phyloP scores from a whole-genome alignment of 2,113 vertebrate genomes.

The Bubo bubo region DNA sequence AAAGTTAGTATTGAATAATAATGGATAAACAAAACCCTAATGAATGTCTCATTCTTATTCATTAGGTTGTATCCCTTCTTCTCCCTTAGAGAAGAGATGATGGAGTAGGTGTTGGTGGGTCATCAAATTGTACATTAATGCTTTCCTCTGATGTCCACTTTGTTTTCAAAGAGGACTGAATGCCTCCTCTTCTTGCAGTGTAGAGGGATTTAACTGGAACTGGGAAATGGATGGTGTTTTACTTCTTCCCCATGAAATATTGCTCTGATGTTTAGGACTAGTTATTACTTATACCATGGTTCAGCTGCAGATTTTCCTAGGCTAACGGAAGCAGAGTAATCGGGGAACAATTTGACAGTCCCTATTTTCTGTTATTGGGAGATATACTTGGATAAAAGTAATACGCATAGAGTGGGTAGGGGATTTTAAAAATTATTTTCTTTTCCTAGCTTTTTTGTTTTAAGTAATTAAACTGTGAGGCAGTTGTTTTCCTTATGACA shows the following conservation, averaged over 20 bases:
- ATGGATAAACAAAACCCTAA: constrained; percentile 53
- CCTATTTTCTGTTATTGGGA: not conserved
- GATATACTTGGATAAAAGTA: not conserved
- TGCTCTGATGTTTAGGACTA: not conserved
- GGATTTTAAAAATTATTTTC: not conserved
- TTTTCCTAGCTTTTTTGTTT: not conserved
- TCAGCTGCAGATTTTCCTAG: not conserved
- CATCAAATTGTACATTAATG: not conserved
- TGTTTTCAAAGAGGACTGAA: not conserved
- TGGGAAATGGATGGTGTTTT: not conserved
- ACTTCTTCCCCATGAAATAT: not conserved
- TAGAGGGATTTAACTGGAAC: not conserved
- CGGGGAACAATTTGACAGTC: not conserved
- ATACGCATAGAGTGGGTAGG: not conserved
- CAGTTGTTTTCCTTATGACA: not conserved
- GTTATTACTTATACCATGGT: not conserved
- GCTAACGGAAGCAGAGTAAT: not conserved
- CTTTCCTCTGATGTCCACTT: not conserved
- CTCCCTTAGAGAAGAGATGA: not conserved
- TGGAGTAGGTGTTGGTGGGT: not conserved
- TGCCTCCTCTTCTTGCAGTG: not conserved
- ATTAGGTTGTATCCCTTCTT: not conserved
- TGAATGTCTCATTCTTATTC: constrained; percentile 41
- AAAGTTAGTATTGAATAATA: constrained; percentile 55
- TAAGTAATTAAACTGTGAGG: not conserved